These are phyloP conservation scores for Thereuonema tuberculata DNA, from an alignment of 1,140 invertebrate species.

Conservation along the genomic window DNA sequence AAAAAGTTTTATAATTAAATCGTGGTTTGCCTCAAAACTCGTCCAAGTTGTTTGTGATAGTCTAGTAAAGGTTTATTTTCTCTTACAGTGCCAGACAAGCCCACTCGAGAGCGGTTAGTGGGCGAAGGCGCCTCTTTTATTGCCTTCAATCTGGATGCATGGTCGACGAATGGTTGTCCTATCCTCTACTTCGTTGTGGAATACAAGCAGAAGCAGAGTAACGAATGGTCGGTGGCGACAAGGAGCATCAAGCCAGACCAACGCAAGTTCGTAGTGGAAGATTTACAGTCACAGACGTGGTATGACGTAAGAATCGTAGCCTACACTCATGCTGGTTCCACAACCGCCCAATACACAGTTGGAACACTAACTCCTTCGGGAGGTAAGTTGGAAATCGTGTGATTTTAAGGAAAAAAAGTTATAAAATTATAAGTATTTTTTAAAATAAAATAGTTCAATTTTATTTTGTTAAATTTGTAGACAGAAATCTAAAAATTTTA, in stretches of 20 bases:
- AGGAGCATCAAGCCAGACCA: not conserved
- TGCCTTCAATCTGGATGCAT: slow-evolving; percentile 38
- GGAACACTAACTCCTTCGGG: slow-evolving; percentile 37
- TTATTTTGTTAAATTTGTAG: not conserved
- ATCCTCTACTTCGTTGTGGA: slow-evolving; percentile 47
- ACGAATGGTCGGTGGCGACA: not conserved
- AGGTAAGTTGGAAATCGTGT: no score
- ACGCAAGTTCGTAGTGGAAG: slow-evolving; percentile 23
- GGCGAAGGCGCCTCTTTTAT: not conserved
- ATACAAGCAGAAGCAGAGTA: slow-evolving; percentile 35
- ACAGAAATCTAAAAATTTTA: no score
- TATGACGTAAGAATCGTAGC: slow-evolving; percentile 76
- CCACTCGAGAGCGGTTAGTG: not conserved
- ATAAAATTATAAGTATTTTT: not conserved
- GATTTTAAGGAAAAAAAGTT: no score
- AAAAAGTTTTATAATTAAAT: no score
- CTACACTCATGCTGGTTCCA: slow-evolving; percentile 80
- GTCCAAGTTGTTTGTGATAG: no score
- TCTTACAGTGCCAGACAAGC: slow-evolving; percentile 1
- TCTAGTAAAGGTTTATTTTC: no score
- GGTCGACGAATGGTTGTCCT: slow-evolving; percentile 61
- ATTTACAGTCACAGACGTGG: slow-evolving; percentile 65
- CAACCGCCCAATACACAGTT: slow-evolving; percentile 65
- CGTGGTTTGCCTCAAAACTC: no score
- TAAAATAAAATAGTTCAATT: not conserved